phyloP scores from a whole-genome alignment of 2,113 vertebrate species.

The Dendrocopos noguchii region DNA sequence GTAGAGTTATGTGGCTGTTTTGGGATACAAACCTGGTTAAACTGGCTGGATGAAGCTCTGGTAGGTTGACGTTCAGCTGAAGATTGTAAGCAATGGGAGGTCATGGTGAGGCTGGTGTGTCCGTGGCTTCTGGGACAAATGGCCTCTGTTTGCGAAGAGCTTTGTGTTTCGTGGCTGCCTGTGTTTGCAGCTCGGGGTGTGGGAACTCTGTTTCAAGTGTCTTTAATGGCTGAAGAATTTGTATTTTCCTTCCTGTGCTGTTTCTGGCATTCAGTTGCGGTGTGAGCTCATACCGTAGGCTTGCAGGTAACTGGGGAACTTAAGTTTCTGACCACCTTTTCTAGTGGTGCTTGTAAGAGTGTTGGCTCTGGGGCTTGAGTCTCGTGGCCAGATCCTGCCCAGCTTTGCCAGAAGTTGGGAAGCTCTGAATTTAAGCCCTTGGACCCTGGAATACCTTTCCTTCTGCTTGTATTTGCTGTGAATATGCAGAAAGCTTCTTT shows the following conservation, averaged over 20 bases:
- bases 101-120: accelerated
- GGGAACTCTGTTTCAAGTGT: neutral
- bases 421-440: neutral
- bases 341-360: neutral
- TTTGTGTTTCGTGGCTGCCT: neutral
- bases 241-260: accelerated
- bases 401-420: neutral
- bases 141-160: neutral
- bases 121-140: neutral
- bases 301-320: neutral
- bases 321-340: neutral
- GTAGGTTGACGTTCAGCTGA: accelerated
- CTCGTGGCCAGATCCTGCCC: neutral
- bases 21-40: accelerated
- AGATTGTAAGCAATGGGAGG: neutral
- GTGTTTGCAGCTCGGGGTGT: neutral
- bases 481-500: neutral
- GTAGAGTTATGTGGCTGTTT: neutral
- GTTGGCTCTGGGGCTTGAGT: neutral
- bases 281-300: neutral
- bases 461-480: neutral
- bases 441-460: neutral
- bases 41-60: neutral
- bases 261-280: neutral
- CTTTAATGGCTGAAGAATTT: neutral